A percentile compares a stretch with the other conserved stretches of the same genome.
Evolutionary conservation across 2,113 vertebrate species (phyloP).

Genomic region (Limanda limanda): DNA sequence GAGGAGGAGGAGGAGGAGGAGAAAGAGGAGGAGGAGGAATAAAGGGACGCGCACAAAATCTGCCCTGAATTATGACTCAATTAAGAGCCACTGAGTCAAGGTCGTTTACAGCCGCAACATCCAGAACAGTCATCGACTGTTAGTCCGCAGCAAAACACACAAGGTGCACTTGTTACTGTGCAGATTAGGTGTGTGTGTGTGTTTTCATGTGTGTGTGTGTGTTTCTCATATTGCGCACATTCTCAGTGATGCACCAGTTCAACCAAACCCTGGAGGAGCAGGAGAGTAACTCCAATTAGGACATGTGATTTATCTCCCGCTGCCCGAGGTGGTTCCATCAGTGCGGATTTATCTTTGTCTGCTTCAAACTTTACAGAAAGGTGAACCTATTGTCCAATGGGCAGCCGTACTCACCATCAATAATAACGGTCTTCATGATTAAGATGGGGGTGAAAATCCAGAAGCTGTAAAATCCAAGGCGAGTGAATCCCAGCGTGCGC

Average conservation of each 20-base stretch:
- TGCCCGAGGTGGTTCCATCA: constrained; percentile 28
- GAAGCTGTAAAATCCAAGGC: constrained; percentile 74
- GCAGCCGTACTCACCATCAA: constrained; percentile 76
- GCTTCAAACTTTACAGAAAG: constrained; percentile 65
- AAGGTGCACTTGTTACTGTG: not conserved
- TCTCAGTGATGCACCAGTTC: constrained; percentile 14
- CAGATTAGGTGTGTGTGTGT: not conserved
- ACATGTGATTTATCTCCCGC: constrained; percentile 53
- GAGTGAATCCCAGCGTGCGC: constrained; percentile 59
- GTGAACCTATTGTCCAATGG: constrained; percentile 6
- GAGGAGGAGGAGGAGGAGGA: not conserved
- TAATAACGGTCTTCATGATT: constrained; percentile 81
- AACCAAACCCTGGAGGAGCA: constrained; percentile 23
- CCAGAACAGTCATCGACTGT: not conserved
- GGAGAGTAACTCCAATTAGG: constrained; percentile 65
- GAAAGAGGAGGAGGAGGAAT: not conserved
- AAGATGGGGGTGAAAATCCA: constrained; percentile 62
- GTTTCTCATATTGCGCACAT: not conserved
- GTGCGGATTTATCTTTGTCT: constrained; percentile 51
- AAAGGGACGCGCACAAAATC: constrained; percentile 8
- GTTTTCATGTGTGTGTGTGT: too few relatives aligned
- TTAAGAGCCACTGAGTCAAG: constrained; percentile 68
- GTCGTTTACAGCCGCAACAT: constrained; percentile 64
- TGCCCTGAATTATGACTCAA: constrained; percentile 58
- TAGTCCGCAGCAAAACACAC: not conserved